phyloP scores from a whole-genome alignment of 37 sponge, comb jelly and placozoan genomes.

The Ianthella basta region DNA sequence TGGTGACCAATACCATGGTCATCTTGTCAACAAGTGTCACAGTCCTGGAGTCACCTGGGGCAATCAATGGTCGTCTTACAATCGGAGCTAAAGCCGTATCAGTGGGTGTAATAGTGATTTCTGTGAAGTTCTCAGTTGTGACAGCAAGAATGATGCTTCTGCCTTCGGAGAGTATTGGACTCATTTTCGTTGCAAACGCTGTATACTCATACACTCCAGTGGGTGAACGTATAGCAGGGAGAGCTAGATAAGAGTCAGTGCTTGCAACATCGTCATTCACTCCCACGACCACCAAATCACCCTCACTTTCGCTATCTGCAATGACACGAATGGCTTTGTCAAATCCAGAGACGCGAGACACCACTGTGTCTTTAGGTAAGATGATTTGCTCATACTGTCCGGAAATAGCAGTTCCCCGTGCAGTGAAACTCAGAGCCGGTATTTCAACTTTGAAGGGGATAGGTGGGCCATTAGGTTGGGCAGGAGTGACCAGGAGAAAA shows the following conservation, averaged over 20 bases:
- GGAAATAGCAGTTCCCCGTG: not conserved
- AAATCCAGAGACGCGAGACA: not conserved
- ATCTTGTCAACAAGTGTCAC: not conserved
- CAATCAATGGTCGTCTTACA: not conserved
- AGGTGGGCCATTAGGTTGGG: not conserved
- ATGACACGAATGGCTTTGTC: not conserved
- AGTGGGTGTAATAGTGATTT: not conserved
- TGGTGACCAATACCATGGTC: not conserved
- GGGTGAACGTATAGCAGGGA: not conserved
- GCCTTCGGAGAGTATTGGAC: not conserved
- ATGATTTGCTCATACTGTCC: not conserved
- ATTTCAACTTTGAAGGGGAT: constrained; percentile 5
- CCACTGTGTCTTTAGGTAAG: not conserved
- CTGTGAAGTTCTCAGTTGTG: constrained; percentile 9
- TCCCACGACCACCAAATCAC: constrained; percentile 15
- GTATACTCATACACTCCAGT: constrained; percentile 15
- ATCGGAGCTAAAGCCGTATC: not conserved
- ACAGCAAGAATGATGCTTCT: constrained; percentile 7
- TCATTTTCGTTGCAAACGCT: constrained; percentile 7
- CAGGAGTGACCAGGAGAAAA: not conserved
- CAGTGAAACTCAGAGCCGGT: not conserved
- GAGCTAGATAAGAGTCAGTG: constrained; percentile 16
- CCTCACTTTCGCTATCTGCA: not conserved
- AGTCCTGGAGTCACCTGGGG: not conserved
- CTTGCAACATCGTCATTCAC: constrained; percentile 26